Evolutionary conservation across 2,113 vertebrate species (phyloP).

Genomic region (Rhadina sibilatrix): DNA sequence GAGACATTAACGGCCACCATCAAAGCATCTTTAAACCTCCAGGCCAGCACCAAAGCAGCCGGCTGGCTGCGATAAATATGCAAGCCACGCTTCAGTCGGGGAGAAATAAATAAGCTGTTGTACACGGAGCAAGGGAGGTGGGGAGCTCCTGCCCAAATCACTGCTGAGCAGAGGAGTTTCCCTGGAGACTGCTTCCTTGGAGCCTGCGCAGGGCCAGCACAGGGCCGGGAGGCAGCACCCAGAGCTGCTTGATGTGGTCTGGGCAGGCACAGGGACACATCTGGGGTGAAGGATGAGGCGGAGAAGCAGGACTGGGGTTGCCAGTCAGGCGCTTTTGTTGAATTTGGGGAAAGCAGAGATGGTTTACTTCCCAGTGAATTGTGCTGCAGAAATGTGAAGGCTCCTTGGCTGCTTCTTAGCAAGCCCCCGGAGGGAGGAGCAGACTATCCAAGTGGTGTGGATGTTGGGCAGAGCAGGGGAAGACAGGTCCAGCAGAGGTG

Average conservation of each 20-base stretch:
- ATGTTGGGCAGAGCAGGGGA: not conserved
- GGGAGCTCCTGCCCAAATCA: constrained; percentile 39
- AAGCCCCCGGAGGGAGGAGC: not conserved
- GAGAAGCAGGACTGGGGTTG: not conserved
- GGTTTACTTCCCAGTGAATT: not conserved
- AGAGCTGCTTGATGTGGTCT: accelerated
- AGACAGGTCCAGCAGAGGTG: not conserved
- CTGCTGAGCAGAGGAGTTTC: constrained; percentile 7
- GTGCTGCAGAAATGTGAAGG: not conserved
- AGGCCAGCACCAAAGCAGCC: not conserved
- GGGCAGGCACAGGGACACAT: not conserved
- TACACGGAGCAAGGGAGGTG: not conserved
- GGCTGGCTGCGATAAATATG: not conserved
- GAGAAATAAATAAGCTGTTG: constrained; percentile 11
- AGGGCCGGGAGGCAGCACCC: not conserved
- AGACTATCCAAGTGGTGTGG: not conserved
- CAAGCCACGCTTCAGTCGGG: not conserved
- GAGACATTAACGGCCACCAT: not conserved
- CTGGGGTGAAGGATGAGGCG: not conserved
- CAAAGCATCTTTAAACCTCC: not conserved
- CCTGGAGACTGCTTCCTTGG: not conserved
- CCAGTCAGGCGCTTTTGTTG: accelerated
- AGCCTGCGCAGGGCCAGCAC: not conserved
- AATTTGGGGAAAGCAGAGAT: not conserved
- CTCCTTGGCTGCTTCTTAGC: not conserved